A percentile compares a stretch with the other conserved stretches of the same genome.
Evolutionary conservation across 2,888 invertebrate genomes (phyloP).

Genomic region (Lissonota sp.): DNA sequence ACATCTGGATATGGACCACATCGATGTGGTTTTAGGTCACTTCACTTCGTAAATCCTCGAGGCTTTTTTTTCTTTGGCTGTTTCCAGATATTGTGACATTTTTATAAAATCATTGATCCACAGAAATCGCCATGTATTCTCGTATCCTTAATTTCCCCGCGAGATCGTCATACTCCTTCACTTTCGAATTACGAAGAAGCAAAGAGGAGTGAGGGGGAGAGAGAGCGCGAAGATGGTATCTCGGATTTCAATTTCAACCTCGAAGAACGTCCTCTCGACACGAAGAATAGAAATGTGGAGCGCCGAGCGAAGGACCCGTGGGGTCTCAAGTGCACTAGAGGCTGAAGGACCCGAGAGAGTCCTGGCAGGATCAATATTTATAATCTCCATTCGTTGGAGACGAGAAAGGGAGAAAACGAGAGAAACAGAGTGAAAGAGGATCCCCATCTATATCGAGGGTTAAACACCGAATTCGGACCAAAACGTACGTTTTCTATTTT

Average conservation of each 20-base stretch:
- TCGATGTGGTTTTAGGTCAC: too few relatives aligned
- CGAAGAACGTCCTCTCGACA: conserved; percentile 66
- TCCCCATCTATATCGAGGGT: conserved; percentile 57
- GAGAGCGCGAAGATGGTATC: conserved; percentile 68
- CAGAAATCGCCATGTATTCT: conserved; percentile 44
- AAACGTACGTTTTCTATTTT: too few relatives aligned
- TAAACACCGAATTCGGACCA: conserved; percentile 19
- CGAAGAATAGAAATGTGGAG: conserved; percentile 80
- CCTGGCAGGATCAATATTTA: conserved; percentile 81
- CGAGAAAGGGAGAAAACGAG: conserved; percentile 59
- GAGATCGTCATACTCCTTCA: conserved; percentile 41
- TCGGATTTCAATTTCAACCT: conserved; percentile 80
- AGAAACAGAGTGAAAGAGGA: conserved; percentile 70
- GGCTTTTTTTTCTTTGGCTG: background rate
- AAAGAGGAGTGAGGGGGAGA: conserved; percentile 57
- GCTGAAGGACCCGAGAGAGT: conserved; percentile 77
- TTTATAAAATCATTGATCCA: too few relatives aligned
- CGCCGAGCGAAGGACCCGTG: conserved; percentile 72
- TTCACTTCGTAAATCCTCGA: too few relatives aligned
- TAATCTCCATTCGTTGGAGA: conserved; percentile 79
- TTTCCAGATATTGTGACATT: background rate
- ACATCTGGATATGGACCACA: too few relatives aligned
- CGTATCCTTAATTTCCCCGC: conserved; percentile 63
- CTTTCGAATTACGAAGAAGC: conserved; percentile 55
- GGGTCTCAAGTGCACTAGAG: conserved; percentile 77